Conservation (phyloP, 2,113 vertebrate genomes). For the Octodon degus region DNA sequence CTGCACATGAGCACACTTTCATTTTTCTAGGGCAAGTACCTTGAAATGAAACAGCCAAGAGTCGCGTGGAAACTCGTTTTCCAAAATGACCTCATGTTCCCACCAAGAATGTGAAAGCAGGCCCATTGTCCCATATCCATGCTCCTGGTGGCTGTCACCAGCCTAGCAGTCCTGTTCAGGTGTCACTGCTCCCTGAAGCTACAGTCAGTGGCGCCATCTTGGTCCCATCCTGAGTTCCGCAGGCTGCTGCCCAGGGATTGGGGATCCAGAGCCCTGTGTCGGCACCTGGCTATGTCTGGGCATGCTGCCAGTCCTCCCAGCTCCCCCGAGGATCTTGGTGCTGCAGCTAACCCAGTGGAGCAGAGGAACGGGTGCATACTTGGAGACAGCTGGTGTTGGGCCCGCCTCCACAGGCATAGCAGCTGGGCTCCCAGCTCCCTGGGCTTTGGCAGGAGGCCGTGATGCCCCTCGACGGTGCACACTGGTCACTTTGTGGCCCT, state of each 20-base stretch:
- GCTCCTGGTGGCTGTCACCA: slow-evolving; percentile 82
- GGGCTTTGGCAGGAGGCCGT: not conserved
- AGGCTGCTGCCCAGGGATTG: slow-evolving; percentile 91
- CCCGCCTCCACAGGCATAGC: not conserved
- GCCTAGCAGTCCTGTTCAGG: slow-evolving; percentile 93
- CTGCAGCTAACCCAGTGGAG: slow-evolving; percentile 93
- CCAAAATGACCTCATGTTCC: not conserved
- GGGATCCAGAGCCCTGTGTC: slow-evolving; percentile 91
- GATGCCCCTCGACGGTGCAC: not conserved
- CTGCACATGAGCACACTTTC: not conserved
- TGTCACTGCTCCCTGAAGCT: slow-evolving; percentile 93
- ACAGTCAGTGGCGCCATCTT: slow-evolving; percentile 93
- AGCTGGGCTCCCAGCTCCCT: not conserved
- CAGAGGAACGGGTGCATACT: slow-evolving; percentile 90
- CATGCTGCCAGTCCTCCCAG: slow-evolving; percentile 91
- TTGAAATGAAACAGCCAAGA: not conserved
- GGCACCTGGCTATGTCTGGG: slow-evolving; percentile 92
- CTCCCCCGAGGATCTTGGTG: slow-evolving; percentile 93
- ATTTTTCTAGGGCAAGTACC: not conserved
- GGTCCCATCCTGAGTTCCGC: slow-evolving; percentile 94
- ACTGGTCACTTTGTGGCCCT: too few relatives aligned
- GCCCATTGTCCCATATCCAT: not conserved
- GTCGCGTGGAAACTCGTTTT: not conserved
- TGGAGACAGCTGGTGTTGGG: slow-evolving; percentile 77
- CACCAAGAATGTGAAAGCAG: too few relatives aligned